phyloP scores from a whole-genome alignment of 2,797 vertebrate species.

The Geotrypetes seraphini region DNA sequence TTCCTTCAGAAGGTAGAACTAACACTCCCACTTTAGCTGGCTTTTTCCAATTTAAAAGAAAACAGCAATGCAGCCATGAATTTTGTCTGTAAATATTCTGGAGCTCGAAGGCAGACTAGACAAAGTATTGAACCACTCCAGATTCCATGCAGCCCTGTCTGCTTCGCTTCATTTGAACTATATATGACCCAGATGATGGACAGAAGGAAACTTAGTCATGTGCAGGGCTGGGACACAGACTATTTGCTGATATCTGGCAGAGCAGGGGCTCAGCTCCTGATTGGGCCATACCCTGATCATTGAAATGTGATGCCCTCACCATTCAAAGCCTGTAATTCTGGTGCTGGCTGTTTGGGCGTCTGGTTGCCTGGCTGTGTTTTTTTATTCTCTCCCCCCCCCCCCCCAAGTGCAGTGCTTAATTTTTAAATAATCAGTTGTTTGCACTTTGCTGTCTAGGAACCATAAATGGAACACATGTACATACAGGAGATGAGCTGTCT shows the following conservation, averaged over 20 bases:
- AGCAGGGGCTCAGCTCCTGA: slow-evolving; percentile 41
- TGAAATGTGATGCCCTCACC: slow-evolving; percentile 62
- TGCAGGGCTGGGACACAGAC: slow-evolving; percentile 42
- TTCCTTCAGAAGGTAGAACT: slow-evolving; percentile 41
- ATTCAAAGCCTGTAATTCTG: slow-evolving; percentile 60
- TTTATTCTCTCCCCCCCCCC: too few relatives aligned
- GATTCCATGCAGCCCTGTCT: slow-evolving; percentile 63
- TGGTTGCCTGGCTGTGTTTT: slow-evolving; percentile 37
- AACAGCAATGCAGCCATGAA: slow-evolving; percentile 49
- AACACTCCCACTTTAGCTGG: slow-evolving; percentile 47
- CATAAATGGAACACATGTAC: too few relatives aligned
- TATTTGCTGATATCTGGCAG: slow-evolving; percentile 62
- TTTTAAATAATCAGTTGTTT: too few relatives aligned
- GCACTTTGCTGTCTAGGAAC: too few relatives aligned
- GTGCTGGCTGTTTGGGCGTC: slow-evolving; percentile 67
- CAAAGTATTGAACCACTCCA: slow-evolving; percentile 70
- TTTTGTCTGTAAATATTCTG: slow-evolving; percentile 50
- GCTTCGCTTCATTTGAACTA: slow-evolving; percentile 75
- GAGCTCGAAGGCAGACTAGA: slow-evolving; percentile 47
- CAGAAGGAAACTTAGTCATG: slow-evolving; percentile 78
- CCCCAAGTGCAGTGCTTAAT: not conserved
- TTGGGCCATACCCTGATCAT: slow-evolving; percentile 65
- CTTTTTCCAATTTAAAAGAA: slow-evolving; percentile 38
- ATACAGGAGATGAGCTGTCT: not conserved
- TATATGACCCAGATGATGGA: slow-evolving; percentile 88